Evolutionary conservation across 2,888 invertebrate genomes (phyloP).

Genomic region (Bhutanitis thaidina): DNA sequence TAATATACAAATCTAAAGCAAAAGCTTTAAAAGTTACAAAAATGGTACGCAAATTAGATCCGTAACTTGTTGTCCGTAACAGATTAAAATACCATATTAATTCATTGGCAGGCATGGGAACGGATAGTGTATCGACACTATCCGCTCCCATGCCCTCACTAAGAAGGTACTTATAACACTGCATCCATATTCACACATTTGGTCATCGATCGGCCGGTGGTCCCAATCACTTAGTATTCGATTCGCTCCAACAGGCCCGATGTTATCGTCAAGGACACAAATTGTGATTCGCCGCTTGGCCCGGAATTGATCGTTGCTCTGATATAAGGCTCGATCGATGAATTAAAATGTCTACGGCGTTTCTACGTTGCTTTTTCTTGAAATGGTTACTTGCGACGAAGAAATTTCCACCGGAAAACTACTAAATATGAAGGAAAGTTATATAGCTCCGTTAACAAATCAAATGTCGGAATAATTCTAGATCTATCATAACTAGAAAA

Average conservation of each 20-base stretch:
- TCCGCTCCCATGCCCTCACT: conserved; percentile 19
- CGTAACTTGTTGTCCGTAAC: too few relatives aligned
- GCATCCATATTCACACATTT: conserved; percentile 24
- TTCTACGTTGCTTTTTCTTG: conserved; percentile 42
- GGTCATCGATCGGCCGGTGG: conserved; percentile 58
- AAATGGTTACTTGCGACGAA: conserved; percentile 44
- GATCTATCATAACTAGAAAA: too few relatives aligned
- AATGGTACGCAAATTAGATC: too few relatives aligned
- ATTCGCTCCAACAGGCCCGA: conserved; percentile 46
- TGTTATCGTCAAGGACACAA: conserved; percentile 68
- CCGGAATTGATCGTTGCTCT: conserved; percentile 64
- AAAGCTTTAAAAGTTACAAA: too few relatives aligned
- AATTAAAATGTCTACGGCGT: conserved; percentile 46
- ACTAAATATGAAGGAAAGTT: conserved; percentile 18
- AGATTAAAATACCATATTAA: too few relatives aligned
- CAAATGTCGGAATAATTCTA: too few relatives aligned
- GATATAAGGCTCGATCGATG: conserved; percentile 57
- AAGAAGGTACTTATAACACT: conserved; percentile 20
- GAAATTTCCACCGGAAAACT: conserved; percentile 37
- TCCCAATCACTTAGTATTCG: conserved; percentile 64
- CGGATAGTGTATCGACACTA: too few relatives aligned
- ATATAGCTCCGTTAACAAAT: conserved; percentile 8
- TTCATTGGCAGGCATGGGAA: too few relatives aligned
- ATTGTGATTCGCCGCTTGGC: conserved; percentile 64
- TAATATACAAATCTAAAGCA: too few relatives aligned